Evolutionary conservation across 2,888 invertebrate species (phyloP).

Genomic region (Microctonus hyperodae): DNA sequence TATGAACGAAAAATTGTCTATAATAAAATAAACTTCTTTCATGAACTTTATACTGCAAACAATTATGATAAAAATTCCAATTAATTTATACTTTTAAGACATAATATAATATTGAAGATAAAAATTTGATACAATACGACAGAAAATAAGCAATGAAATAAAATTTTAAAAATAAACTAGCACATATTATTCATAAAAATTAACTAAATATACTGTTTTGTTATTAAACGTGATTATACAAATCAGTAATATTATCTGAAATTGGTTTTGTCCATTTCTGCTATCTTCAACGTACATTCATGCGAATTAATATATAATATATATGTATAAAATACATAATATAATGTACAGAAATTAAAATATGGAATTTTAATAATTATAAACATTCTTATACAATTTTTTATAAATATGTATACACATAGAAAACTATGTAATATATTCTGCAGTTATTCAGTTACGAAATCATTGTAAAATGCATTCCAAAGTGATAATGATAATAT

Average conservation of each 20-base stretch:
- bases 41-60: neutral
- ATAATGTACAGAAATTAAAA: too few species aligned
- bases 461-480: neutral
- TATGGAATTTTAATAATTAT: too few species aligned
- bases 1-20: neutral
- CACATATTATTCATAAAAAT: too few species aligned
- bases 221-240: neutral
- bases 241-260: neutral
- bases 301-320: too few species aligned
- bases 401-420: neutral
- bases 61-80: neutral
- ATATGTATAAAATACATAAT: neutral
- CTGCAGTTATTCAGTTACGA: neutral
- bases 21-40: neutral
- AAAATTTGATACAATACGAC: neutral
- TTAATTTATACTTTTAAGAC: neutral
- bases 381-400: too few species aligned
- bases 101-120: neutral
- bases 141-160: neutral
- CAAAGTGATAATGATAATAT: neutral
- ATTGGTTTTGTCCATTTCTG: conserved; percentile 8
- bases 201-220: too few species aligned
- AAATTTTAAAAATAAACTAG: neutral
- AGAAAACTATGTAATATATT: neutral
- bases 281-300: neutral